phyloP scores from a whole-genome alignment of 2,888 invertebrate species.

The Morinoia aosen region DNA sequence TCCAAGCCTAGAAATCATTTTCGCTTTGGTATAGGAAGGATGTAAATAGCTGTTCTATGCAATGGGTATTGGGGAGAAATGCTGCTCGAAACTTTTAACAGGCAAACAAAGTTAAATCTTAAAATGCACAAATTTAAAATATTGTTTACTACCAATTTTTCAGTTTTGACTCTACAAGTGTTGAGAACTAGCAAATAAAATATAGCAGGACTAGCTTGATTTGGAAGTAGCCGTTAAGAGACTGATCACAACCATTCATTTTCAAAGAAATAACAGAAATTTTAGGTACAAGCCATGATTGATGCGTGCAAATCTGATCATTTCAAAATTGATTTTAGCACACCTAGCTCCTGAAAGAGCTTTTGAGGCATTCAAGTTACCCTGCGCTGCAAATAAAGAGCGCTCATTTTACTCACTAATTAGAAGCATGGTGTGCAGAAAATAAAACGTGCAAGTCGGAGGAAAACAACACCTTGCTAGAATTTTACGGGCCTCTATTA shows the following conservation, averaged over 20 bases:
- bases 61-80: neutral
- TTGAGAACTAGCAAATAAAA: neutral
- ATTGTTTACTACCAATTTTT: neutral
- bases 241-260: neutral
- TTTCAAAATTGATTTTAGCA: neutral
- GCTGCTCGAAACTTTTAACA: neutral
- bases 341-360: no score
- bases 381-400: neutral
- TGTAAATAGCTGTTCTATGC: neutral
- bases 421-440: neutral
- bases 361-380: neutral
- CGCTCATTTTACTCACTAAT: neutral
- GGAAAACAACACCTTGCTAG: neutral
- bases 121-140: neutral
- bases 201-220: neutral
- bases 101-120: neutral
- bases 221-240: neutral
- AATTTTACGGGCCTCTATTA: neutral
- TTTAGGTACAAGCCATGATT: neutral
- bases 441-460: neutral
- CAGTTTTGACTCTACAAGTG: neutral
- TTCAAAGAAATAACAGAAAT: neutral
- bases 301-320: neutral
- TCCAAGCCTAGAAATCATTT: neutral
- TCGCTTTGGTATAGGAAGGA: neutral